Percentiles rank a stretch among this genome's conserved stretches.
These are phyloP conservation scores for Pseudomyrmex flavicornis DNA, from an alignment of 1,140 invertebrate genomes.

Conservation along the genomic window DNA sequence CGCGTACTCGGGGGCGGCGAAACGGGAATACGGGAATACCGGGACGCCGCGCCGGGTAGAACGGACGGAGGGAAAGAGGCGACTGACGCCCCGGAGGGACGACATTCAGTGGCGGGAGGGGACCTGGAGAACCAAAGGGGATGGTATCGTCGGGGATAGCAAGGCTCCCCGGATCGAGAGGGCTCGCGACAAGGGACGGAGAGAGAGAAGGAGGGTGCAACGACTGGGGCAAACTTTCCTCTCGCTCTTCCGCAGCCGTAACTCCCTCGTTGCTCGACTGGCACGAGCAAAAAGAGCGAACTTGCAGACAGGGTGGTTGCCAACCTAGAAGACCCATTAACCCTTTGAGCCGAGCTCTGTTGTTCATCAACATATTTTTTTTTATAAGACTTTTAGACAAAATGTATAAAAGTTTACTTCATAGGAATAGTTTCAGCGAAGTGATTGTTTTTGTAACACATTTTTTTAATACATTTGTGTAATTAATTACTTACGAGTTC, in stretches of 20 bases:
- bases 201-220: conserved; percentile 75
- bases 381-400: conserved; percentile 1
- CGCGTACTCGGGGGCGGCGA: conserved; percentile 70
- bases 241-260: conserved; percentile 52
- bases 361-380: conserved; percentile 39
- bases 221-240: conserved; percentile 79
- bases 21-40: conserved; percentile 75
- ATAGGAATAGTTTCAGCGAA: neutral
- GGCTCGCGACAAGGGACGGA: conserved; percentile 41
- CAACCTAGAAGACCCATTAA: conserved; percentile 80
- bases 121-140: conserved; percentile 46
- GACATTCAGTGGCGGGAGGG: conserved; percentile 61
- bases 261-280: conserved; percentile 50
- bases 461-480: neutral
- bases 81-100: conserved; percentile 66
- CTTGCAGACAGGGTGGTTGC: conserved; percentile 75
- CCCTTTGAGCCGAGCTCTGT: conserved; percentile 48
- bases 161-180: conserved; percentile 48
- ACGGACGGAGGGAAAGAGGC: conserved; percentile 51
- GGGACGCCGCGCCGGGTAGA: conserved; percentile 66
- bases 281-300: conserved; percentile 70
- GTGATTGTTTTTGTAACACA: neutral
- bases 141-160: conserved; percentile 26
- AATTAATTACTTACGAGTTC: neutral
- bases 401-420: conserved; percentile 4